Evolutionary conservation across 2,797 vertebrate genomes (phyloP), one percentile per base, ranked within the genome.

Genomic region (Odontamblyopus rebecca): DNA sequence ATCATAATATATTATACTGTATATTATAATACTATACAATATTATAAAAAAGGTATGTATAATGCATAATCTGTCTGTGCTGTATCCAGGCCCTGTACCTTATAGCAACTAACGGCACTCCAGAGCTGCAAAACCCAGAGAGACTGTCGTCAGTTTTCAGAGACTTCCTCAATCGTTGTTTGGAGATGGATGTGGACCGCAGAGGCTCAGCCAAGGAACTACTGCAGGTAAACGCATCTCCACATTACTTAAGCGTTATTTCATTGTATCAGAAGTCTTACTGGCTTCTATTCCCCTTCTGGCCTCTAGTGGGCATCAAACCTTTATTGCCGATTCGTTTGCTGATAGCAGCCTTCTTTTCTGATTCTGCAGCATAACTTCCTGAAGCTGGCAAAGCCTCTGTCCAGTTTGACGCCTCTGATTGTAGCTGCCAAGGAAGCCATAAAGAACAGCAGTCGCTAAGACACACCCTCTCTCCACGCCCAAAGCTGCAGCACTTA

Each of bases 101-200:
- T 89, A 99, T 99, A 84, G 97, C 97, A 83, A 99, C 98, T 85
- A 99, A 99, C 4, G 98, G 98, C 82, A 99, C 98, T 32, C 98
- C 97, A 53, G 97, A 99, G 82, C 95, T 99, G 69, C 98, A 99
- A 86, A 99, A 97, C 82, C 98, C 98, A 0, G 98, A 99, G 92
- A 97, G 98, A 77, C 93, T 99, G 70, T 98, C 98, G 0, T 95
- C 97, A 4, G 96, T 97, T 88, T 99, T 99, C 92, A 94, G 97
- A 79, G 96, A 98, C 88, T 99, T 99, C 90, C 95, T 99, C 80
- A 98, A 98, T 73, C 95, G 96, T 76, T 98, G 96, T 88, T 94
- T 99, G 87, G 98, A 99, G 88, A 99, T 98, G 97, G 97, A 99
- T 74, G 98, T 99, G 73, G 97, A 99, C 86, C 98, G 98, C 89